phyloP scores from a whole-genome alignment of 2,113 vertebrate genomes.

The Smithornis capensis region DNA sequence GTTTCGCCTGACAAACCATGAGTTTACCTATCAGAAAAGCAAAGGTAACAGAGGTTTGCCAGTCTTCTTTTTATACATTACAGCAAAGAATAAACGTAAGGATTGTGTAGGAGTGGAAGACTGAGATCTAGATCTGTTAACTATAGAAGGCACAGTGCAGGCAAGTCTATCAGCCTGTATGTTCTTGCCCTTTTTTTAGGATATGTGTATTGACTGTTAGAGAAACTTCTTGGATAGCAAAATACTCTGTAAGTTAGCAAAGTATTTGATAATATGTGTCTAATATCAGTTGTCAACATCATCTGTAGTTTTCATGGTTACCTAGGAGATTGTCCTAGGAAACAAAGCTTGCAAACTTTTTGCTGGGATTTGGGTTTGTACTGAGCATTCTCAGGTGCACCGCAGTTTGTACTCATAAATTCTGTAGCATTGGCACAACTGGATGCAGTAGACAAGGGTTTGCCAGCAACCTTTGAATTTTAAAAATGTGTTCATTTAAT shows the following conservation, averaged over 20 bases:
- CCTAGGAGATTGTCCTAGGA: not conserved
- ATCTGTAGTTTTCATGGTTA: not conserved
- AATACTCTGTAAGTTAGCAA: not conserved
- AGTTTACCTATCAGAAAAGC: slow-evolving; percentile 96
- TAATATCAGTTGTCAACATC: not conserved
- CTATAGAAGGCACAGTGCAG: not conserved
- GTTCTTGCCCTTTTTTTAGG: not conserved
- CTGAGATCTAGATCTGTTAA: not conserved
- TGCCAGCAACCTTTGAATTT: not conserved
- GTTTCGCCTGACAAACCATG: slow-evolving; percentile 97
- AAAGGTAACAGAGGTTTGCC: slow-evolving; percentile 83
- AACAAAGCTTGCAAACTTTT: not conserved
- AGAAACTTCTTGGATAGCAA: not conserved
- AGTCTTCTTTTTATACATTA: not conserved
- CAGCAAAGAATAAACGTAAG: not conserved
- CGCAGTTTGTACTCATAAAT: not conserved
- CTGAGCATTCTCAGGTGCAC: not conserved
- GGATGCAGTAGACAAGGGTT: not conserved
- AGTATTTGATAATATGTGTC: not conserved
- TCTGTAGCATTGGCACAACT: not conserved
- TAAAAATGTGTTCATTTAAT: not conserved
- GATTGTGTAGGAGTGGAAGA: not conserved
- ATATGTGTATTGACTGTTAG: not conserved
- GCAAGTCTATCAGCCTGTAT: not conserved
- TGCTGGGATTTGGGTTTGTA: not conserved